phyloP scores from a whole-genome alignment of 1,140 invertebrate genomes.

The Bemisia tabaci region DNA sequence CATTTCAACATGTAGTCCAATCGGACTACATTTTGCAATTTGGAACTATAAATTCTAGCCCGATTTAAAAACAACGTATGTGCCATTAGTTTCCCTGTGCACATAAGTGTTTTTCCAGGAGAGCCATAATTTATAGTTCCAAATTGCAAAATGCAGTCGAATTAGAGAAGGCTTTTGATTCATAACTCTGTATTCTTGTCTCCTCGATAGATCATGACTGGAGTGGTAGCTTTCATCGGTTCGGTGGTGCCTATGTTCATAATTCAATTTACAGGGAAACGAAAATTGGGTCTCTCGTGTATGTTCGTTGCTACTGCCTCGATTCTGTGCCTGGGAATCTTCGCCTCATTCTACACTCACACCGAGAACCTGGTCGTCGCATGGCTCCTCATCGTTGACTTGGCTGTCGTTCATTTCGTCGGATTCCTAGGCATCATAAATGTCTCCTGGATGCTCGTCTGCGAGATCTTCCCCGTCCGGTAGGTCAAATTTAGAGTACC shows the following conservation, averaged over 20 bases:
- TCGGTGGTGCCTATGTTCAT: conserved; percentile 14
- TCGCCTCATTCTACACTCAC: conserved; percentile 5
- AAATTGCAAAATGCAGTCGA: too few relatives aligned
- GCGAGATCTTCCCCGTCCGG: conserved; percentile 20
- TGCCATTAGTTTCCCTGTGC: too few relatives aligned
- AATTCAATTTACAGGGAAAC: conserved; percentile 26
- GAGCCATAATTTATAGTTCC: too few relatives aligned
- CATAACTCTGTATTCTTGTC: too few relatives aligned
- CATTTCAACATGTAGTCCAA: too few relatives aligned
- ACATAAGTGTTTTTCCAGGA: too few relatives aligned
- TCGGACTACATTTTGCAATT: too few relatives aligned
- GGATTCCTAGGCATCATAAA: conserved; percentile 13
- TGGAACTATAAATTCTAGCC: too few relatives aligned
- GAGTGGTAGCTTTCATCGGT: conserved; percentile 8
- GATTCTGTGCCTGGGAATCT: conserved; percentile 15
- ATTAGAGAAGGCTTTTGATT: too few relatives aligned
- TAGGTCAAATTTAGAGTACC: too few relatives aligned
- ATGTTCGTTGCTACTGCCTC: conserved; percentile 20
- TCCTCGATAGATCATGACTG: conserved; percentile 12
- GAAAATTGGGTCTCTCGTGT: conserved; percentile 28
- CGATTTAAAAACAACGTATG: too few relatives aligned
- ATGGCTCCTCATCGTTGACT: conserved; percentile 9
- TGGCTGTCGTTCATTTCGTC: conserved; percentile 13
- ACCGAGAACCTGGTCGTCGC: background rate
- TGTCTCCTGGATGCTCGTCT: conserved; percentile 20